Base-by-base conservation (phyloP, 1,140 invertebrate species). In the Octopus sinensis region DNA sequence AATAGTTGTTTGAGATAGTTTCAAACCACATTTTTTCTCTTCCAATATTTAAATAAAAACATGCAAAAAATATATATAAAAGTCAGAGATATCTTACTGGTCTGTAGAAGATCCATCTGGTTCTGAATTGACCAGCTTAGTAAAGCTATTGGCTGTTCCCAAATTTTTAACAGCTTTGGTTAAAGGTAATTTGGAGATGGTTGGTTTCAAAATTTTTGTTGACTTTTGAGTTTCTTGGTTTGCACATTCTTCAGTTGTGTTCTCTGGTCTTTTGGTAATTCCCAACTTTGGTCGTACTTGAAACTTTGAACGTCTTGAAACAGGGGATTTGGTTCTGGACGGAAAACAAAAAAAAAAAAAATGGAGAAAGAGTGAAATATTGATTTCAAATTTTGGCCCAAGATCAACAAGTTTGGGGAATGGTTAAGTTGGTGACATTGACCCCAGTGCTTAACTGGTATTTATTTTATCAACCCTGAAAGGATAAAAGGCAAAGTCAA, bases 221-320 rank as follows among this genome's bases (percentile, higher is more conserved):
- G 12, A 68, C 12, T 68, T 68, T 68, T n/a, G 62, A n/a, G n/a
- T 68, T 68, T 68, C 23, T 76, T 43, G 9, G 73, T 76, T 76
- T 10, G 1, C 9, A 43, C 9, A 23, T 9, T 43, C 9, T 13
- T 76, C 51, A 43, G 73, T 13, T 9, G 7, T 30, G 9, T 13
- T 10, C 30, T 62, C 80, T 43, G 82, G 71, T 12, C 81, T 82
- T 53, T 84, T 43, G 4, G 56, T 62, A 43, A 17, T 71, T 17
- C 79, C 81, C 12, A 79, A 80, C 56, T 77, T 54, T 12, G 56
- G 78, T 30, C 80, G 75, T 13, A 56, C 80, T 23, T 79, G 76
- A 79, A 83, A 78, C 53, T 78, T 77, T 17, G 30, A 76, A 54
- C 30, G 52, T 5, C 13, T 53, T n/a, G 51, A 77, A 23, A 56